Base-by-base conservation (phyloP, 2,888 invertebrate genomes). In the Cordilura impudica region DNA sequence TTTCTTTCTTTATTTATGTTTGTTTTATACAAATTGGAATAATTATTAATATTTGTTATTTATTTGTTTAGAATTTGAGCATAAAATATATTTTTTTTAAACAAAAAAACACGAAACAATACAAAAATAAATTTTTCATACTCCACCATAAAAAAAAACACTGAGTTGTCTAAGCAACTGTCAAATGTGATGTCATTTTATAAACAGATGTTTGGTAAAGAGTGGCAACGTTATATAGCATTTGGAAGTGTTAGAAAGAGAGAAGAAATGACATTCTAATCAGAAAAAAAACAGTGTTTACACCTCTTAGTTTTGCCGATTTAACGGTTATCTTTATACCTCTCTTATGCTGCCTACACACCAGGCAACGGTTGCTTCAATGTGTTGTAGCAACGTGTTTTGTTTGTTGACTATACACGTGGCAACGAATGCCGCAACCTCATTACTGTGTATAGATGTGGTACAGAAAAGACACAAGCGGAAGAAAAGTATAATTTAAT, bases 101-200 rank as follows among this genome's bases (percentile, higher is more conserved):
- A 58, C 10, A 16, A 73, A 63, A 71, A 67, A 56, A 47, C 18
- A 69, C 18, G 67, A 78, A 73, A 67, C 35, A 29, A 77, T 72
- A 66, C 21, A 67, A 69, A 67, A 73, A 69, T 61, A 58, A 73
- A 63, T 49, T 76, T 74, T 73, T 74, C 78, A 74, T 58, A 29
- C 51, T 73, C 23, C 35, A 47, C 14, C 35, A 67, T 47, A 71
- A 71, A 78, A n/a, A n/a, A 63, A 78, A 78, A 67, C 47, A 63
- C 67, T 78, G 73, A 67, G 73, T 78, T 78, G 78, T 77, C 72
- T 67, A 18, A 74, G 67, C 77, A 78, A 74, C 73, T 78, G 78
- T 78, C 73, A 78, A 63, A 63, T 66, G 72, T 78, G 77, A 78
- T 47, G 77, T 78, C 77, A 78, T 72, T 78, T 8, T 6, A 63